Percentiles rank a stretch among this genome's conserved stretches.
Evolutionary conservation across 2,888 invertebrate species (phyloP).

Genomic region (Onthophagus sagittarius): DNA sequence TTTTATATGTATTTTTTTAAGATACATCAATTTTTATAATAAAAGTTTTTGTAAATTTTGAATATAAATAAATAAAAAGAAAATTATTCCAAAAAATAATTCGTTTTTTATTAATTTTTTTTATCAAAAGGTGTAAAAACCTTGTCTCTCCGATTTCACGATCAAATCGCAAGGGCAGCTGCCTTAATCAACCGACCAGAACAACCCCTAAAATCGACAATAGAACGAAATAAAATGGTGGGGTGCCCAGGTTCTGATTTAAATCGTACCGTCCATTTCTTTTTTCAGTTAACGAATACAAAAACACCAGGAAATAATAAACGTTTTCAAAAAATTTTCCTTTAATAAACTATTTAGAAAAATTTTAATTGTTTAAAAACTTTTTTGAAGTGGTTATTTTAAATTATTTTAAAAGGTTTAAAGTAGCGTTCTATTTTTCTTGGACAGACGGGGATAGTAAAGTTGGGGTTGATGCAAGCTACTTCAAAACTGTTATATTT

Average conservation of each 20-base stretch:
- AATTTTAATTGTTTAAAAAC: background rate
- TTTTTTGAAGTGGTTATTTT: background rate
- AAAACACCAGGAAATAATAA: too few relatives aligned
- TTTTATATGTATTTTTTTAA: background rate
- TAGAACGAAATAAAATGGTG: constrained; percentile 25
- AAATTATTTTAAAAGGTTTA: background rate
- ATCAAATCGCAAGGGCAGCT: constrained; percentile 48
- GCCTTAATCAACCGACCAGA: constrained; percentile 49
- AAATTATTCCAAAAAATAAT: too few relatives aligned
- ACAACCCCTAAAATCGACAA: constrained; percentile 39
- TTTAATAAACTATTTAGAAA: background rate
- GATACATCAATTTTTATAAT: too few relatives aligned
- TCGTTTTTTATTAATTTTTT: background rate
- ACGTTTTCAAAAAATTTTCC: too few relatives aligned
- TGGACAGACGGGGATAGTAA: background rate
- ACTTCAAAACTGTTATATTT: constrained; percentile 30
- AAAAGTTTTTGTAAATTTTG: background rate
- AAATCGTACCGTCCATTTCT: background rate
- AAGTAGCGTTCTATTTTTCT: background rate
- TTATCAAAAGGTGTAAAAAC: constrained; percentile 1
- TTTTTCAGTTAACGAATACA: background rate
- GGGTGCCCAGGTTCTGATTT: constrained; percentile 18
- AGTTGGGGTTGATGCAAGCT: constrained; percentile 7
- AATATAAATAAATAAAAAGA: background rate
- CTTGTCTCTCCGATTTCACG: constrained; percentile 34